Evolutionary conservation across 2,113 vertebrate genomes (phyloP).

Genomic region (Lophotis ruficrista): DNA sequence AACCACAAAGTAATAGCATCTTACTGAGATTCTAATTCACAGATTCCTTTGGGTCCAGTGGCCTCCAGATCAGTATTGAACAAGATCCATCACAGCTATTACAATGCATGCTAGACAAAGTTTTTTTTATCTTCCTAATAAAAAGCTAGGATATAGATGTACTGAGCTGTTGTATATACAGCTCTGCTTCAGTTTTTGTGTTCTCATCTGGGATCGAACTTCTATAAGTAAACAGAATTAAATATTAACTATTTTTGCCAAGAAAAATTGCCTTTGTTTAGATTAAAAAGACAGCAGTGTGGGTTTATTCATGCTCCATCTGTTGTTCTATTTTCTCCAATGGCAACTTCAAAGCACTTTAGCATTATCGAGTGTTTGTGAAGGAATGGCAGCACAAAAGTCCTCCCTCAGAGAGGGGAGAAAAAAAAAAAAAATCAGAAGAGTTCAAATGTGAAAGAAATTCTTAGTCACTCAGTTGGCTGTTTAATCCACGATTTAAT

Average conservation of each 20-base stretch:
- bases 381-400: conserved; percentile 40
- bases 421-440: not conserved
- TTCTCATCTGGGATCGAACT: conserved; percentile 5
- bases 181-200: not conserved
- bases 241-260: conserved; percentile 61
- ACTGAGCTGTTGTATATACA: not conserved
- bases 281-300: conserved; percentile 31
- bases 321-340: conserved; percentile 48
- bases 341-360: conserved; percentile 60
- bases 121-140: not conserved
- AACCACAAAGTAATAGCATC: not conserved
- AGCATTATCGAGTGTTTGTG: not conserved
- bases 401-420: not conserved
- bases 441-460: conserved; percentile 57
- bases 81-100: not conserved
- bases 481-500: conserved; percentile 70
- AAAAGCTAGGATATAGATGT: not conserved
- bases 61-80: conserved; percentile 4
- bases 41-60: not conserved
- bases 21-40: not conserved
- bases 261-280: conserved; percentile 43
- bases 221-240: conserved; percentile 57
- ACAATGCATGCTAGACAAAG: not conserved
- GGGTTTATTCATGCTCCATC: conserved; percentile 42
- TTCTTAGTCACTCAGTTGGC: conserved; percentile 15